A percentile compares a stretch with the other conserved stretches of the same genome.
phyloP scores from a whole-genome alignment of 2,113 vertebrate genomes.

The Neogobius melanostomus region DNA sequence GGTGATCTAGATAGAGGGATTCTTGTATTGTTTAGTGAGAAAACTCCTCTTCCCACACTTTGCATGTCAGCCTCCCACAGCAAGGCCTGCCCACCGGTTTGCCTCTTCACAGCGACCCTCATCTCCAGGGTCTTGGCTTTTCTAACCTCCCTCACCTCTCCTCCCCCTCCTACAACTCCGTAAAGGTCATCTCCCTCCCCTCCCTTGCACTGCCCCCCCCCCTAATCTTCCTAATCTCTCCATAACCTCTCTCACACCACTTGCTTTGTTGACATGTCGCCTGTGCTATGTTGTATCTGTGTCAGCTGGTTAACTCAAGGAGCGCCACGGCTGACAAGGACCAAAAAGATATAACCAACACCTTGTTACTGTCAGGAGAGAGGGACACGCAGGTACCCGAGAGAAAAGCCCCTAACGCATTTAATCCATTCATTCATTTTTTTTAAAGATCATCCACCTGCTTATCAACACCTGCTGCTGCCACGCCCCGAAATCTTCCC shows the following conservation, averaged over 20 bases:
- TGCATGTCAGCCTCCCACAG: constrained; percentile 63
- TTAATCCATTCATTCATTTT: constrained; percentile 34
- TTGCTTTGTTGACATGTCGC: constrained; percentile 62
- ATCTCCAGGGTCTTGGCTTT: constrained; percentile 25
- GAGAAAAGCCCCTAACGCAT: constrained; percentile 52
- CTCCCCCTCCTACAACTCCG: constrained; percentile 28
- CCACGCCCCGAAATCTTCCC: constrained; percentile 22
- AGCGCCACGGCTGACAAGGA: constrained; percentile 97
- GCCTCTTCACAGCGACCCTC: constrained; percentile 32
- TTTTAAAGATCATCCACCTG: constrained; percentile 30
- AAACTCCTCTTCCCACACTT: constrained; percentile 41
- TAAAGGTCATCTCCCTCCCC: constrained; percentile 31
- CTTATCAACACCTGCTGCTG: constrained; percentile 58
- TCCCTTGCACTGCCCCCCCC: constrained; percentile 29
- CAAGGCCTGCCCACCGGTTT: constrained; percentile 57
- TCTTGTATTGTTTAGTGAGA: constrained; percentile 8
- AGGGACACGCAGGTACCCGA: constrained; percentile 94
- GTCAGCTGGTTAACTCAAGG: constrained; percentile 97
- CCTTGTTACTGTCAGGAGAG: constrained; percentile 99
- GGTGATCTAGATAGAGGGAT: neutral
- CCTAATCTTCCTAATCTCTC: constrained; percentile 20
- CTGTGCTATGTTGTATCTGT: constrained; percentile 76
- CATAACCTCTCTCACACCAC: constrained; percentile 28
- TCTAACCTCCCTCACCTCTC: constrained; percentile 45
- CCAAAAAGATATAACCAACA: constrained; percentile 99